phyloP scores from a whole-genome alignment of 2,113 vertebrate species.

The Pleuronectes platessa region DNA sequence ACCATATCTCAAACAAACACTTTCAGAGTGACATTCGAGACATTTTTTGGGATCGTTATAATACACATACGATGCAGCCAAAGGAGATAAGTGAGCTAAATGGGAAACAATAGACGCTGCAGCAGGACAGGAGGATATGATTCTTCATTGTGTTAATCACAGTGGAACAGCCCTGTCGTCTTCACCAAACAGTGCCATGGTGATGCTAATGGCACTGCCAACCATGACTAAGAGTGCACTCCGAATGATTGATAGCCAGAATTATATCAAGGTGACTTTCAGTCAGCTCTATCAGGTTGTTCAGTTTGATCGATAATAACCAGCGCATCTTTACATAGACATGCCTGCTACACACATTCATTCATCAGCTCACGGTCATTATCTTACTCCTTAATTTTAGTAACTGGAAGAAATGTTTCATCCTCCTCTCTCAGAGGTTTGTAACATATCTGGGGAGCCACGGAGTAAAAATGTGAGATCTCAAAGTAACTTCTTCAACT shows the following conservation, averaged over 20 bases:
- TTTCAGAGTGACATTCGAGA: constrained; percentile 61
- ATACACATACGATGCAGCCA: constrained; percentile 66
- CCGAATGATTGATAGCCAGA: constrained; percentile 81
- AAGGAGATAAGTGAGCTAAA: constrained; percentile 70
- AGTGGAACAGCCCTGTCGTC: constrained; percentile 71
- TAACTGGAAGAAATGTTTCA: constrained; percentile 30
- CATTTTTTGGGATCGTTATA: constrained; percentile 68
- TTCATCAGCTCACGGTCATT: constrained; percentile 70
- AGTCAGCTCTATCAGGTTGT: constrained; percentile 79
- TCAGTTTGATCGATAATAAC: constrained; percentile 84
- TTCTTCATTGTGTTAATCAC: constrained; percentile 81
- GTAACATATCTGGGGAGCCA: neutral
- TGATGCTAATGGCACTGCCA: constrained; percentile 84
- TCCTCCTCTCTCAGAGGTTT: constrained; percentile 25
- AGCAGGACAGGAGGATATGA: constrained; percentile 69
- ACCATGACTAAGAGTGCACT: constrained; percentile 73
- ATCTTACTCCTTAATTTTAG: constrained; percentile 59
- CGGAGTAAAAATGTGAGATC: neutral
- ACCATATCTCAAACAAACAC: constrained; percentile 49
- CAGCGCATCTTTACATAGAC: constrained; percentile 67
- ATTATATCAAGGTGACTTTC: constrained; percentile 86
- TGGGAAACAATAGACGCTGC: constrained; percentile 70
- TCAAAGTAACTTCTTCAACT: neutral
- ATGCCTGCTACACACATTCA: constrained; percentile 64
- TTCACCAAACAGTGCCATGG: constrained; percentile 78